These are phyloP conservation scores for Umimayanthus kanabou DNA, from an alignment of 92 coral and sea anemone genomes.

Conservation along the genomic window DNA sequence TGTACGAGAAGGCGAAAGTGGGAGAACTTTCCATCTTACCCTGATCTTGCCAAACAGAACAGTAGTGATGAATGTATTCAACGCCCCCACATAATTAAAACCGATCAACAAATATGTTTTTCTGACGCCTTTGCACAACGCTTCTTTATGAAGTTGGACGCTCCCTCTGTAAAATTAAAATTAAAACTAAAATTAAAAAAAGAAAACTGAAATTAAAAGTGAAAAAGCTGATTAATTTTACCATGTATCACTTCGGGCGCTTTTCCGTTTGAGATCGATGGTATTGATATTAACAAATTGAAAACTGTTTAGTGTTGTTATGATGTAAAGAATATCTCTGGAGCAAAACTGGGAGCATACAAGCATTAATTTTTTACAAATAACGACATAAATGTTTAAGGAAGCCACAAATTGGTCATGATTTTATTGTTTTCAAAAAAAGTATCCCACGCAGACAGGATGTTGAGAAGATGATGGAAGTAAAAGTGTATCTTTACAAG, in stretches of 20 bases:
- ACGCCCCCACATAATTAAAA: slow-evolving; percentile 23
- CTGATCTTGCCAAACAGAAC: neutral
- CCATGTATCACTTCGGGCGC: neutral
- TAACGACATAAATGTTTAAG: slow-evolving; percentile 33
- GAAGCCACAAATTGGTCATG: slow-evolving; percentile 33
- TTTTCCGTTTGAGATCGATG: neutral
- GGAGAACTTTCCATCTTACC: neutral
- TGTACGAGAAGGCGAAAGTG: neutral
- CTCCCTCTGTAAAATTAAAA: neutral
- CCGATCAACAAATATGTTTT: neutral
- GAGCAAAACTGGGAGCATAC: neutral
- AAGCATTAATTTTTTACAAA: slow-evolving; percentile 25
- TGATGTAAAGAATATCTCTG: neutral
- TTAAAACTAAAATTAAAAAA: neutral
- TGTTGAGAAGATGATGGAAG: neutral
- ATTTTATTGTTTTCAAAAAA: slow-evolving; percentile 15
- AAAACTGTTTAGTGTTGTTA: neutral
- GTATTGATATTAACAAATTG: no score
- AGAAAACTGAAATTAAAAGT: neutral
- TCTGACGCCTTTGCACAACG: neutral
- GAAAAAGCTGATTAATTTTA: neutral
- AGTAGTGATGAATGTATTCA: neutral
- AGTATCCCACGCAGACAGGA: slow-evolving; percentile 33
- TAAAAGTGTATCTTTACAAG: neutral
- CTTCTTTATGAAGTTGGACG: neutral